phyloP scores from a whole-genome alignment of 2,888 invertebrate genomes.

The Cerceris rybyensis region DNA sequence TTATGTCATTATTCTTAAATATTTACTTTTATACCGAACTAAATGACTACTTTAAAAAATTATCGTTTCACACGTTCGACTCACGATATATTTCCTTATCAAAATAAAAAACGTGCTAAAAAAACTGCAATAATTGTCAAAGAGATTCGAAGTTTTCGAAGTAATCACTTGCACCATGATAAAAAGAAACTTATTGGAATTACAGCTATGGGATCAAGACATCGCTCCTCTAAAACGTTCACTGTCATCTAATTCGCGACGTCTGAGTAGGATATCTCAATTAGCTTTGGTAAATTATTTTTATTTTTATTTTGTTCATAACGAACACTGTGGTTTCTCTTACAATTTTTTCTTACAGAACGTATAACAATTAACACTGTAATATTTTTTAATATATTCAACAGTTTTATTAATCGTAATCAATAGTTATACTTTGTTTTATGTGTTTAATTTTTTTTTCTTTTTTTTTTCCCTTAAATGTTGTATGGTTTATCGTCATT shows the following conservation, averaged over 20 bases:
- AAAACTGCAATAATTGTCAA: no score
- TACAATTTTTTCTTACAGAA: slow-evolving; percentile 12
- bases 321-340: slow-evolving; percentile 27
- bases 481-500: no score
- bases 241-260: slow-evolving; percentile 88
- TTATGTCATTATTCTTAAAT: no score
- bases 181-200: slow-evolving; percentile 64
- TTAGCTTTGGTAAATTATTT: slow-evolving; percentile 89
- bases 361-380: slow-evolving; percentile 51
- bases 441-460: no score
- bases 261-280: slow-evolving; percentile 92
- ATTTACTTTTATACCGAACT: no score
- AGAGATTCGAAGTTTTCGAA: not conserved
- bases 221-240: slow-evolving; percentile 92
- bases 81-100: not conserved
- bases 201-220: slow-evolving; percentile 94
- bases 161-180: slow-evolving; percentile 3
- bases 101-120: not conserved
- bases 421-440: no score
- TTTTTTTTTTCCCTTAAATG: no score
- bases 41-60: no score
- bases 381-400: slow-evolving; percentile 15
- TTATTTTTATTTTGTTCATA: slow-evolving; percentile 60
- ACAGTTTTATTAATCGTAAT: slow-evolving; percentile 2
- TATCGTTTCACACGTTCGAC: no score